phyloP scores from a whole-genome alignment of 2,888 invertebrate genomes.

The Chloroclystis v-ata region DNA sequence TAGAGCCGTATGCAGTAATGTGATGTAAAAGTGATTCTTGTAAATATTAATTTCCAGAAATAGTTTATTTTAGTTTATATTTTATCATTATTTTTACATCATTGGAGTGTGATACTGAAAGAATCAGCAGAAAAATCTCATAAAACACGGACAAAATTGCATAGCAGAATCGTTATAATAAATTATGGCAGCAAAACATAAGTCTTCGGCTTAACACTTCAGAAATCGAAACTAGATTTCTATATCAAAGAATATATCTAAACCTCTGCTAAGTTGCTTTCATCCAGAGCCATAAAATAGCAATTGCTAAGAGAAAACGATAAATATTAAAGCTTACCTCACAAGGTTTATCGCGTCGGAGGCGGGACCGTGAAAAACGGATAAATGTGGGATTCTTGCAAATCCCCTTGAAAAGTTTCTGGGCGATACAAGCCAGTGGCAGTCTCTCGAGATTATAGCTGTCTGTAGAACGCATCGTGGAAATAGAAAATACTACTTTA shows the following conservation, averaged over 20 bases:
- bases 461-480: constrained; percentile 4
- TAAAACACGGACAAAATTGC: too few species aligned
- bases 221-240: too few species aligned
- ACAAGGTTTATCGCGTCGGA: constrained; percentile 55
- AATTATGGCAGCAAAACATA: too few species aligned
- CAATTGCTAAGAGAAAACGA: constrained; percentile 49
- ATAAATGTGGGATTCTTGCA: constrained; percentile 57
- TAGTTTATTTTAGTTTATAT: too few species aligned
- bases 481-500: neutral
- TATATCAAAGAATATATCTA: neutral
- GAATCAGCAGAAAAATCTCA: too few species aligned
- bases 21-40: too few species aligned
- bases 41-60: too few species aligned
- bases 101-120: too few species aligned
- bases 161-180: too few species aligned
- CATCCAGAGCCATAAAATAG: constrained; percentile 22
- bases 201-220: too few species aligned
- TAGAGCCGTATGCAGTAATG: too few species aligned
- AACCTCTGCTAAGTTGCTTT: constrained; percentile 2
- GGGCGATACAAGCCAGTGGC: constrained; percentile 39
- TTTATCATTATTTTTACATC: too few species aligned
- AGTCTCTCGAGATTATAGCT: constrained; percentile 6
- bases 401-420: constrained; percentile 53
- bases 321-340: constrained; percentile 67
- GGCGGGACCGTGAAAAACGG: constrained; percentile 62